Evolutionary conservation across 2,113 vertebrate genomes (phyloP).

Genomic region (Nothoprocta pentlandii): DNA sequence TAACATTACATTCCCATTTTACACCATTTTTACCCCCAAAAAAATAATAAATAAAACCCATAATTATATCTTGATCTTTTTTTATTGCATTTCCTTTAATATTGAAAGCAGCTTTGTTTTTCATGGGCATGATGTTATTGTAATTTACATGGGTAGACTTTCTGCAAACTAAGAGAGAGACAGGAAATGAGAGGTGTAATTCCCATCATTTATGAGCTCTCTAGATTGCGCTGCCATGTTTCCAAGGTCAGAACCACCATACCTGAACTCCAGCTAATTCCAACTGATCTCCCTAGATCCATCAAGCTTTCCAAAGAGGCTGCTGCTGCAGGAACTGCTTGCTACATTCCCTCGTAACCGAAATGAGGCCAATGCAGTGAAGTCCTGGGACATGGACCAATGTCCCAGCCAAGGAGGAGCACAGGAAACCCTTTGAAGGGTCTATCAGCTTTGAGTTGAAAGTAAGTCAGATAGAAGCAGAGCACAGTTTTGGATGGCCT

Average conservation of each 20-base stretch:
- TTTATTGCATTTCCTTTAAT: background rate
- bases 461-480: background rate
- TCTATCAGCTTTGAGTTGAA: background rate
- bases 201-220: background rate
- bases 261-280: background rate
- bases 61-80: background rate
- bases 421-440: background rate
- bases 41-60: background rate
- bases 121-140: background rate
- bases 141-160: background rate
- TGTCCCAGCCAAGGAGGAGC: background rate
- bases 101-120: background rate
- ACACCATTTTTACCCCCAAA: background rate
- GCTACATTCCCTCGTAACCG: background rate
- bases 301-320: background rate
- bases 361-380: background rate
- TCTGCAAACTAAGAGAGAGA: background rate
- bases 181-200: background rate
- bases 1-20: background rate
- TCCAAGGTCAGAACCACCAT: background rate
- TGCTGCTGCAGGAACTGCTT: background rate
- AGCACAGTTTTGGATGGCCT: background rate
- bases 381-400: background rate
- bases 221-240: background rate
- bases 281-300: background rate